Percentiles rank a stretch among this genome's conserved stretches.
Evolutionary conservation across 2,888 invertebrate genomes (phyloP).

Genomic region (Thelaira solivaga): DNA sequence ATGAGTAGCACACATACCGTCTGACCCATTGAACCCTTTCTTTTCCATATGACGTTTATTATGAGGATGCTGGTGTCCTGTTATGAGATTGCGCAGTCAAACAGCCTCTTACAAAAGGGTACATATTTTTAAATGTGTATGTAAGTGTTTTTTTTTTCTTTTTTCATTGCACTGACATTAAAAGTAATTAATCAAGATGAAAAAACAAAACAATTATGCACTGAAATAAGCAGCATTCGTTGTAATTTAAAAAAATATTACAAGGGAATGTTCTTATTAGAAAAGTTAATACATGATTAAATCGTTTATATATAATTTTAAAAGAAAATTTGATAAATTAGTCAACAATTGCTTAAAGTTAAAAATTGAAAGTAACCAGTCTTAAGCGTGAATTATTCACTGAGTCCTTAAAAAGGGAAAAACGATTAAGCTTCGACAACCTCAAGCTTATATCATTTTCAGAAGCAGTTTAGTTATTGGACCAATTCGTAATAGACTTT

Average conservation of each 20-base stretch:
- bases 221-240: neutral
- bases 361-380: too few species aligned
- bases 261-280: neutral
- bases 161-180: constrained; percentile 41
- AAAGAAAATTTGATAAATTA: too few species aligned
- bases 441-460: too few species aligned
- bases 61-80: constrained; percentile 51
- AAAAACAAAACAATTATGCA: constrained; percentile 24
- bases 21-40: constrained; percentile 58
- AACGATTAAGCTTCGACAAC: too few species aligned
- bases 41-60: constrained; percentile 1
- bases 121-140: neutral
- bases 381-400: too few species aligned
- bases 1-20: neutral
- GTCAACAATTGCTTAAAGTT: too few species aligned
- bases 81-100: constrained; percentile 55
- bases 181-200: constrained; percentile 53
- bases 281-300: neutral
- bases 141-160: neutral
- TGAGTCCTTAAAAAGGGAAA: too few species aligned
- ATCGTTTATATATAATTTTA: neutral
- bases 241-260: neutral
- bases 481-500: too few species aligned
- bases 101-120: constrained; percentile 13
- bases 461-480: too few species aligned